Percentiles rank a stretch among this genome's conserved stretches.
phyloP scores from a whole-genome alignment of 2,888 invertebrate species.

The Netelia fuscicornis region DNA sequence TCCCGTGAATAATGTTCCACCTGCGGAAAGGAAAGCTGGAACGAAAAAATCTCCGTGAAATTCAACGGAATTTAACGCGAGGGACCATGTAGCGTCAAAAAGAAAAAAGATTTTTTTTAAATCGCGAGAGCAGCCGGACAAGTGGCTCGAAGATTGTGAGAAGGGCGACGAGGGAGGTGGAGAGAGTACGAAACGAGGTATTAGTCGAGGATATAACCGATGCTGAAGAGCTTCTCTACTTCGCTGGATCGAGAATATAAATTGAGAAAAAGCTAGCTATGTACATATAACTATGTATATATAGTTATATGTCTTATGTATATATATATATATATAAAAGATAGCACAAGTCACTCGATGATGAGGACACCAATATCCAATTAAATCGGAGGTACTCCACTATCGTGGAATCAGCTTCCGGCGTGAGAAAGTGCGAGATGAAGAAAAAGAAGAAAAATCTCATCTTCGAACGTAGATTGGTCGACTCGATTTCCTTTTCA shows the following conservation, averaged over 20 bases:
- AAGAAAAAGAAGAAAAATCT: slow-evolving; percentile 23
- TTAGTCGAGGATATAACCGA: slow-evolving; percentile 28
- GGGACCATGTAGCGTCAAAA: background rate
- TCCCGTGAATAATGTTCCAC: background rate
- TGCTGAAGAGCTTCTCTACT: slow-evolving; percentile 20
- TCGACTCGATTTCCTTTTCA: slow-evolving; percentile 40
- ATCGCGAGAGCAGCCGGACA: background rate
- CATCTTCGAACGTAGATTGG: slow-evolving; percentile 2
- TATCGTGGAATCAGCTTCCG: slow-evolving; percentile 49
- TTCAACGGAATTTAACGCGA: background rate
- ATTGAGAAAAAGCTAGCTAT: slow-evolving; percentile 36
- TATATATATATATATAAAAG: slow-evolving; percentile 10
- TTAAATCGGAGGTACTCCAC: slow-evolving; percentile 53
- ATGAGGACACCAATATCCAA: slow-evolving; percentile 66
- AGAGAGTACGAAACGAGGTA: slow-evolving; percentile 1
- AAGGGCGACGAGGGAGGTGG: background rate
- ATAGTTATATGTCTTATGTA: background rate
- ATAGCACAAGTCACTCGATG: slow-evolving; percentile 53
- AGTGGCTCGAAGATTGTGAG: background rate
- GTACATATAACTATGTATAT: background rate
- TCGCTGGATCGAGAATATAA: slow-evolving; percentile 43
- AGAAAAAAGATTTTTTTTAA: background rate
- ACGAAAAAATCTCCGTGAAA: background rate
- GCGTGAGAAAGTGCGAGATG: slow-evolving; percentile 6
- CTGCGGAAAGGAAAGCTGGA: background rate